Conservation (phyloP, 2,888 invertebrate species). For the Chymomyza amoena region DNA sequence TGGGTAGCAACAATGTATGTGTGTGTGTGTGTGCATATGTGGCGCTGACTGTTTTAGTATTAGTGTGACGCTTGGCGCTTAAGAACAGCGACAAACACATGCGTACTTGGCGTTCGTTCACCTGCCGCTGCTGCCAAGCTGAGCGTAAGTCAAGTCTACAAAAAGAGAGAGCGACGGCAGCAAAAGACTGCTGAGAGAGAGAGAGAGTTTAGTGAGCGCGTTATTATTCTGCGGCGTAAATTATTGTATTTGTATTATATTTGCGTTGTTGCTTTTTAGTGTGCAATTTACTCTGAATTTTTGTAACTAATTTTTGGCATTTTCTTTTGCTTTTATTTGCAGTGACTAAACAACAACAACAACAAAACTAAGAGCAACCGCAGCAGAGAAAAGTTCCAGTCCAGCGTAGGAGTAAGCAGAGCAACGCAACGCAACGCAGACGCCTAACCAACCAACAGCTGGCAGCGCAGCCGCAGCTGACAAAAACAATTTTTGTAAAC, state of each 20-base stretch:
- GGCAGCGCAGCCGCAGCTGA: background rate
- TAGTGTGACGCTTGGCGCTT: constrained; percentile 36
- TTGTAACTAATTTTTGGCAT: background rate
- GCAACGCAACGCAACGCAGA: background rate
- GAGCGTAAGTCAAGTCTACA: background rate
- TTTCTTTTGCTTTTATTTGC: background rate
- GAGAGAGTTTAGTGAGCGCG: background rate
- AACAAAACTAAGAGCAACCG: background rate
- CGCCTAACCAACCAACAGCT: background rate
- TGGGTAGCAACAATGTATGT: background rate
- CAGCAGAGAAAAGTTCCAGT: background rate
- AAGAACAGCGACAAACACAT: constrained; percentile 24
- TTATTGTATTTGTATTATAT: background rate
- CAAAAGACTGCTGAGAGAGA: constrained; percentile 2
- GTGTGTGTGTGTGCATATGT: background rate
- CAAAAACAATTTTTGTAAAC: background rate
- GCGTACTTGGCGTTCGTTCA: constrained; percentile 66
- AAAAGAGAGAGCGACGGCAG: constrained; percentile 9
- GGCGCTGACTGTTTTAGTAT: background rate
- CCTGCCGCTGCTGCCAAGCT: constrained; percentile 40
- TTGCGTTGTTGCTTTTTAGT: background rate
- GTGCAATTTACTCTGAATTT: background rate
- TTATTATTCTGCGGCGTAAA: background rate
- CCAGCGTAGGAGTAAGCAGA: background rate
- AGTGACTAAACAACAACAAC: background rate